Evolutionary conservation across 2,113 vertebrate species (phyloP).

Genomic region (Oceanodroma tethys): DNA sequence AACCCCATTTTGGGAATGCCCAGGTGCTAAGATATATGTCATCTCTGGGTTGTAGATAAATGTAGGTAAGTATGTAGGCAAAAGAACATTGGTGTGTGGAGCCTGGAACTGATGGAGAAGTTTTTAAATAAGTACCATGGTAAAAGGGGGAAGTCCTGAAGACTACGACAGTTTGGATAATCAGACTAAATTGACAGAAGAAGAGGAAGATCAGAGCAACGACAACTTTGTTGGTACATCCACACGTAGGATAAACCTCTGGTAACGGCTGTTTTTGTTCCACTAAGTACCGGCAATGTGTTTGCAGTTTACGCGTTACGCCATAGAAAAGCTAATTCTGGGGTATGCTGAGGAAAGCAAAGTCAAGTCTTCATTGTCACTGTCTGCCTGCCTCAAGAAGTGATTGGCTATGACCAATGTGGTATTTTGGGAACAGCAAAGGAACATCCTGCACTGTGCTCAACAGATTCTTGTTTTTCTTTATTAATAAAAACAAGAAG

Average conservation of each 20-base stretch:
- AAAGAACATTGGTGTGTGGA: not conserved
- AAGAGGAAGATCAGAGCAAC: not conserved
- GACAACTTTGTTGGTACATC: not conserved
- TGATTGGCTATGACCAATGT: not conserved
- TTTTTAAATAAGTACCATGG: not conserved
- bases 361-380: not conserved
- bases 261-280: not conserved
- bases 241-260: not conserved
- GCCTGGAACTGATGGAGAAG: not conserved
- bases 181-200: not conserved
- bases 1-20: not conserved
- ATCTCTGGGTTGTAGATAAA: not conserved
- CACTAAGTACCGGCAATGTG: not conserved
- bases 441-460: not conserved
- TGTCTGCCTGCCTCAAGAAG: not conserved
- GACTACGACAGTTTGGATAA: not conserved
- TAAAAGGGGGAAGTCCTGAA: not conserved
- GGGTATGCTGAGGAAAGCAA: not conserved
- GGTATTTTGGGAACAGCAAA: not conserved
- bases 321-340: not conserved
- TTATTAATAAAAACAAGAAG: slow-evolving; percentile 1
- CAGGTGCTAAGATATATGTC: not conserved
- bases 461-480: not conserved
- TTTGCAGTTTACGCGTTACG: not conserved
- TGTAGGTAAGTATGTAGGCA: not conserved